Base-by-base conservation (phyloP, 2,113 vertebrate genomes). In the Cyanistes caeruleus region DNA sequence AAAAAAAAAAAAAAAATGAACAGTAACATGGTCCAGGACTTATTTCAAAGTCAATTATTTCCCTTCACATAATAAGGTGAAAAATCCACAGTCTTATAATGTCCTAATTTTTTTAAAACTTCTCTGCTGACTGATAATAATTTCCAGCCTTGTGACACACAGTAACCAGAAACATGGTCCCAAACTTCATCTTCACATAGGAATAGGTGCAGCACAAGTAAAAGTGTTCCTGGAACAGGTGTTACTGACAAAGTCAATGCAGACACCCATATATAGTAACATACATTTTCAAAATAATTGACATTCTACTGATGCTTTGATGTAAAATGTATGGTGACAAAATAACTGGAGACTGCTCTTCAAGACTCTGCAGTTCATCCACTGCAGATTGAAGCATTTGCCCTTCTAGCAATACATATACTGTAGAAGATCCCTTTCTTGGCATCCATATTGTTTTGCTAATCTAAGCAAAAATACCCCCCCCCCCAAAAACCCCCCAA, bases 401-500 rank as follows among this genome's bases (percentile, higher is more conserved):
- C 10, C 5, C 13, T 83, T 85, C 6, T 52, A 53, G 31, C 5
- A 21, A 10, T 12, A 52, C 2, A 22, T 13, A 13, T 3, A 23
- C 13, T 58, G 17, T 11, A 84, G 41, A 88, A 58, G 13, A 39
- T 27, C 3, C 12, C 7, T 79, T 60, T 79, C 53, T n/a, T 84
- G 59, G 18, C 15, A 74, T 49, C 17, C 5, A 9, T 41, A 43
- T 5, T n/a, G 6, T 59, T 76, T 7, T 43, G 7, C 33, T 53
- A 73, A n/a, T 25, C 39, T 23, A 37, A 76, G 9, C 1, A 35
- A 31, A 78, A 56, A 9, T 11, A 8, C 7, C 15, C 17, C 31
- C 5, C 16, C 18, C 18, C 15, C 3, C 13, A 60, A 73, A 30
- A 41, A 1, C 3, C 19, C 8, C 12, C 4, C 8, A 21, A 53